These are phyloP conservation scores for Distichodus sexfasciatus DNA, from an alignment of 2,797 vertebrate species.

Conservation along the genomic window DNA sequence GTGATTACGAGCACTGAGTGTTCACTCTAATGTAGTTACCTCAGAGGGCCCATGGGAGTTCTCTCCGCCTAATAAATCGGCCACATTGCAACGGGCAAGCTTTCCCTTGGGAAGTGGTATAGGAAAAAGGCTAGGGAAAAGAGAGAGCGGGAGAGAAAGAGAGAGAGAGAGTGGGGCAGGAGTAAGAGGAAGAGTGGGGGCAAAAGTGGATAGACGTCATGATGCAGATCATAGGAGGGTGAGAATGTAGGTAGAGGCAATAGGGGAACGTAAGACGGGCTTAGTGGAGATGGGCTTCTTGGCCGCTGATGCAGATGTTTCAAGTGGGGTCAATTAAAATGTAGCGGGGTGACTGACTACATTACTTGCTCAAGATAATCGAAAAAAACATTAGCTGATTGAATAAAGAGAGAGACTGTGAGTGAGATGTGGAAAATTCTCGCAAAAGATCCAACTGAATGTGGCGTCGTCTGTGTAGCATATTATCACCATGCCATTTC, in stretches of 20 bases:
- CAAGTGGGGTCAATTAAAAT: neutral
- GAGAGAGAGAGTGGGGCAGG: neutral
- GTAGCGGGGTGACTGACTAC: conserved; percentile 3
- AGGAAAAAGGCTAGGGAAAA: no score
- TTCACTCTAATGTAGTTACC: conserved; percentile 66
- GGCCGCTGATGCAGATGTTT: conserved; percentile 1
- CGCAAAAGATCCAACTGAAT: no score
- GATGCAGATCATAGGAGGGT: neutral
- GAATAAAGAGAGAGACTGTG: neutral
- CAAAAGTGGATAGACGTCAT: neutral
- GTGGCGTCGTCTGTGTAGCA: neutral
- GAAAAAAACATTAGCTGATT: conserved; percentile 21
- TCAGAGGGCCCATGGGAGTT: conserved; percentile 48
- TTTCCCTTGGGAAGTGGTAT: conserved; percentile 42
- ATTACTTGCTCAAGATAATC: conserved; percentile 4
- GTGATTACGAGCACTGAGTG: conserved; percentile 63
- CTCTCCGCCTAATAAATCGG: conserved; percentile 55
- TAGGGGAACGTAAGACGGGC: neutral
- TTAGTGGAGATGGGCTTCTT: neutral
- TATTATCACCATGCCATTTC: neutral
- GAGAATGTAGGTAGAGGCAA: neutral
- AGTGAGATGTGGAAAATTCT: no score
- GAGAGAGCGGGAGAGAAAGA: neutral
- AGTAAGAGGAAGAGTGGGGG: neutral
- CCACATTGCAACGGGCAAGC: conserved; percentile 49